Percentiles rank a stretch among this genome's conserved stretches.
phyloP scores from a whole-genome alignment of 2,888 invertebrate species.

The Platynereis dumerilii region DNA sequence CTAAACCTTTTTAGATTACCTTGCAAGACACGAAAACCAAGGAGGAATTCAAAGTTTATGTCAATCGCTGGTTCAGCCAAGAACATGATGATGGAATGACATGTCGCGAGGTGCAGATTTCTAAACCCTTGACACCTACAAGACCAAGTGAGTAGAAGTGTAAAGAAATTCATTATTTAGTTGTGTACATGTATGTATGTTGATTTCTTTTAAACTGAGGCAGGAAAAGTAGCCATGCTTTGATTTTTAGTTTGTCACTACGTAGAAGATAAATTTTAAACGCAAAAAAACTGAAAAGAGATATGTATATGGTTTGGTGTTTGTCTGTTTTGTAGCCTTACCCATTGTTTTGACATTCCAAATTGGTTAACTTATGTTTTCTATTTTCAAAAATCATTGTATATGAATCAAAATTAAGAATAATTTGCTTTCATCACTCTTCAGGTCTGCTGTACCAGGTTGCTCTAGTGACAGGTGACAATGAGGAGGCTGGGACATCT shows the following conservation, averaged over 20 bases:
- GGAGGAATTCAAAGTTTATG: constrained; percentile 46
- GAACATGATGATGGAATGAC: constrained; percentile 49
- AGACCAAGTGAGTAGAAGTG: constrained; percentile 42
- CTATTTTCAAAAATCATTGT: not conserved
- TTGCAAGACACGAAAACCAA: constrained; percentile 45
- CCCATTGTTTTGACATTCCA: too few species aligned
- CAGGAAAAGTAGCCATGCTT: too few species aligned
- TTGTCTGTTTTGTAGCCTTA: not conserved
- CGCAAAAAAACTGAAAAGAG: too few species aligned
- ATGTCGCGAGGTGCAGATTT: constrained; percentile 48
- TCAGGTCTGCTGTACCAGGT: constrained; percentile 16
- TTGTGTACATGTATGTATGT: not conserved
- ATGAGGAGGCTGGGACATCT: constrained; percentile 38
- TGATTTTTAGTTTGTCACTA: too few species aligned
- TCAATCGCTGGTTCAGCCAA: constrained; percentile 53
- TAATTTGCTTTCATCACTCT: not conserved
- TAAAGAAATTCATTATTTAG: not conserved
- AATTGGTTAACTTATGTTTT: not conserved
- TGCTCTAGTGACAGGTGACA: constrained; percentile 37
- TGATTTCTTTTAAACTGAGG: too few species aligned
- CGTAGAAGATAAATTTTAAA: too few species aligned
- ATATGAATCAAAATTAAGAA: too few species aligned
- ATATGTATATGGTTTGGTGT: too few species aligned
- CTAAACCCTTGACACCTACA: constrained; percentile 40
- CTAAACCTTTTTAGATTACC: constrained; percentile 40